Evolutionary conservation across 2,888 invertebrate species (phyloP), one percentile per base, ranked within the genome.

Genomic region (Sturmia bella): DNA sequence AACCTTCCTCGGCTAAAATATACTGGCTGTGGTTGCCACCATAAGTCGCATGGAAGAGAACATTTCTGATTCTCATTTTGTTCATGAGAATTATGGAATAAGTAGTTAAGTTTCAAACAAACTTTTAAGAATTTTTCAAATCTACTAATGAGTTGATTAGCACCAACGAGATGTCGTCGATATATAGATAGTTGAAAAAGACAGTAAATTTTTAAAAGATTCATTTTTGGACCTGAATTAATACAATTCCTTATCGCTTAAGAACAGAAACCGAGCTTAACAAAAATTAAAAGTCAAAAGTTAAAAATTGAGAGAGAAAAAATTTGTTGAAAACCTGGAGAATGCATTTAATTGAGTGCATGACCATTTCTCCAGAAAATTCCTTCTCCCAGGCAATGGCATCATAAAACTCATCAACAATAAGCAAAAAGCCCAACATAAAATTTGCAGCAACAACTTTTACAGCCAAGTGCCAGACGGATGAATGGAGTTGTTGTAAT

Each of bases 291-390:
- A 21, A 64, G 50, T 37, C 4, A 64, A 64, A 66, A 24, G 43
- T 43, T 54, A 4, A 59, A 52, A 45, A 27, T 1, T n/a, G n/a
- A n/a, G n/a, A n/a, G n/a, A n/a, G n/a, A n/a, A 27, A 57, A 21
- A 50, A 41, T 11, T 39, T 48, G 9, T 21, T 45, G 56, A 72
- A 78, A 50, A 61, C 39, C 57, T 70, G 19, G 27, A 66, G 19
- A 15, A 70, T 80, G 64, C 57, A 80, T 27, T 56, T 80, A 80
- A 80, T 80, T 80, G 70, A 79, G 79, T 79, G 73, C 19, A 68
- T 61, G 68, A 73, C 75, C 69, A 80, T 80, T 69, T 37, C 63
- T 74, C 56, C 61, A 69, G 61, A 21, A 73, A 68, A 74, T 68
- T 45, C 41, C 21, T 54, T 61, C 43, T 37, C 13, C 32, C 50